phyloP scores from a whole-genome alignment of 1,140 invertebrate species.

The Apis cerana region DNA sequence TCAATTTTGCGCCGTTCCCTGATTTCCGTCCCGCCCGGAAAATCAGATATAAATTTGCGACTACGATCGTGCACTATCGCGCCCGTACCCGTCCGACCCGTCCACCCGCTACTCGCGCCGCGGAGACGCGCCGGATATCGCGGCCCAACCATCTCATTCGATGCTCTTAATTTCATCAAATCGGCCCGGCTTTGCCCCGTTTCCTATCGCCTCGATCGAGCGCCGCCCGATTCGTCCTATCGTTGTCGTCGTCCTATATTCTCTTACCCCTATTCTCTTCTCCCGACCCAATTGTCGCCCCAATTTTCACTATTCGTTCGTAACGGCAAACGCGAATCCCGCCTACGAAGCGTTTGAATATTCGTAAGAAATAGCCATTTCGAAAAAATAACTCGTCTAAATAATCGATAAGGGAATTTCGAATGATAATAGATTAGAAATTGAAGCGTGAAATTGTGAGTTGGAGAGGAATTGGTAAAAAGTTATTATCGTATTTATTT shows the following conservation, averaged over 20 bases:
- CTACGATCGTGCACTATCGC: constrained; percentile 36
- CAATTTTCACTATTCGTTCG: not conserved
- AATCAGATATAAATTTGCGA: constrained; percentile 79
- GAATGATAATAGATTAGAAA: too few relatives aligned
- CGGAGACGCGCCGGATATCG: constrained; percentile 36
- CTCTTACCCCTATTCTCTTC: not conserved
- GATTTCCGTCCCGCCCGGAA: constrained; percentile 71
- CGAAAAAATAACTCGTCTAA: too few relatives aligned
- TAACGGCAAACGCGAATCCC: too few relatives aligned
- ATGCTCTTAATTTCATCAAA: constrained; percentile 41
- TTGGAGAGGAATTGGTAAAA: too few relatives aligned
- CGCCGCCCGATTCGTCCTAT: not conserved
- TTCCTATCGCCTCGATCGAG: constrained; percentile 19
- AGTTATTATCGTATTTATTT: too few relatives aligned
- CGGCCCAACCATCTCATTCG: constrained; percentile 35
- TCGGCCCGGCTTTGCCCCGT: not conserved
- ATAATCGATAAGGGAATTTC: too few relatives aligned
- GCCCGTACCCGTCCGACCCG: constrained; percentile 27
- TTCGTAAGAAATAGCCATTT: too few relatives aligned
- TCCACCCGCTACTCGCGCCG: constrained; percentile 10
- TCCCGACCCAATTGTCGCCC: not conserved
- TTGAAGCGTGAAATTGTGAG: too few relatives aligned
- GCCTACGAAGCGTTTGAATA: too few relatives aligned
- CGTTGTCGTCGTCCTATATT: not conserved
- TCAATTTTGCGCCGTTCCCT: constrained; percentile 75